Percentiles rank a stretch among this genome's conserved stretches.
phyloP scores from a whole-genome alignment of 2,797 vertebrate species.

The Anabas testudineus region DNA sequence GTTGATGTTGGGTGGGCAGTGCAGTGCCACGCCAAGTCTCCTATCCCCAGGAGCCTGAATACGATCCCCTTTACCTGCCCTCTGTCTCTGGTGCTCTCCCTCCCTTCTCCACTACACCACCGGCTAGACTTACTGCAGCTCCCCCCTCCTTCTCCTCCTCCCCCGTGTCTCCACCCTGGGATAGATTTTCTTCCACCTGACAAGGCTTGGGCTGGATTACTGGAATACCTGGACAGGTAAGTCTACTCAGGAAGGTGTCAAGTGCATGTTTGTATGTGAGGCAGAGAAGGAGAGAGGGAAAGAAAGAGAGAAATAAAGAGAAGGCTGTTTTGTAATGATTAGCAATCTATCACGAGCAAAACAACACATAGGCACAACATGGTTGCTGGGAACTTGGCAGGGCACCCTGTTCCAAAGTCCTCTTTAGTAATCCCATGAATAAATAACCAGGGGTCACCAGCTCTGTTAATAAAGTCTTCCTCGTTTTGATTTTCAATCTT shows the following conservation, averaged over 20 bases:
- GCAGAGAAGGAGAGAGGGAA: slow-evolving; percentile 28
- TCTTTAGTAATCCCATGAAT: slow-evolving; percentile 76
- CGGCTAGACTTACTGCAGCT: slow-evolving; percentile 82
- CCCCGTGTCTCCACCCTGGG: slow-evolving; percentile 71
- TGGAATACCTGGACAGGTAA: slow-evolving; percentile 82
- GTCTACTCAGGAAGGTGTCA: slow-evolving; percentile 72
- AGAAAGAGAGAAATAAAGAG: slow-evolving; percentile 16
- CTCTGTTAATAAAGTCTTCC: slow-evolving; percentile 73
- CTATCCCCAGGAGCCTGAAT: slow-evolving; percentile 87
- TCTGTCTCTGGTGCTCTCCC: slow-evolving; percentile 67
- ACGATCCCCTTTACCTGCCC: slow-evolving; percentile 84
- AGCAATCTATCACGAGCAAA: slow-evolving; percentile 45
- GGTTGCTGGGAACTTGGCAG: slow-evolving; percentile 58
- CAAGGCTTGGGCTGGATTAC: slow-evolving; percentile 78
- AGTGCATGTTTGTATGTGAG: slow-evolving; percentile 60
- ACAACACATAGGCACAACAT: slow-evolving; percentile 17
- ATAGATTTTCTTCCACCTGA: slow-evolving; percentile 85
- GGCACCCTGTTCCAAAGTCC: slow-evolving; percentile 67
- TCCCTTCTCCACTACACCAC: slow-evolving; percentile 73
- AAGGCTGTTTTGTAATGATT: slow-evolving; percentile 42
- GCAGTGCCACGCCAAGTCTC: slow-evolving; percentile 84
- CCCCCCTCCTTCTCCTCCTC: slow-evolving; percentile 45
- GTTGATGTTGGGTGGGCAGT: slow-evolving; percentile 88
- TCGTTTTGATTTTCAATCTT: slow-evolving; percentile 82
- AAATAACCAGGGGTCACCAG: slow-evolving; percentile 74